Evolutionary conservation across 1,140 invertebrate genomes (phyloP), one percentile per base, ranked within the genome.

Genomic region (Apis mellifera): DNA sequence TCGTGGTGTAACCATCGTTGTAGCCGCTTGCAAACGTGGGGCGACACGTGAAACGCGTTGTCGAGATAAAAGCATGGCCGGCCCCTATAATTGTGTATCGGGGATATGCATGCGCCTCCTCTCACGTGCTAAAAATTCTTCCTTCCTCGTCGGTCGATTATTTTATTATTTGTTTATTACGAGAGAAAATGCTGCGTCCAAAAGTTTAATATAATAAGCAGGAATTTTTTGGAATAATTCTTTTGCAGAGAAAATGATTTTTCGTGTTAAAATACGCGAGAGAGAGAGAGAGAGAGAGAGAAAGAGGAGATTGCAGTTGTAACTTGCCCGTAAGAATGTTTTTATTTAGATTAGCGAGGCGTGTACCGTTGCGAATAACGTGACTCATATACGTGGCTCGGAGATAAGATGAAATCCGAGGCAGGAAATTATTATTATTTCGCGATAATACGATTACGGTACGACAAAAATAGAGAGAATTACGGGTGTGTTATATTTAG

Each of bases 351-450:
- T 72, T 81, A 84, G 50, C 72, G 74, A 52, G 83, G 71, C 74
- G 59, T 76, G 85, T 82, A 71, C 79, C 70, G 83, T 78, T 64
- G 64, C 75, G 83, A 78, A 71, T 69, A 42, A 50, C 62, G 69
- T 81, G 84, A 86, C 70, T 86, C 84, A 84, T n/a, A n/a, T n/a
- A n/a, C 15, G 21, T 42, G 32, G 5, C 26, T 48, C 50, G 2
- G 65, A 66, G 65, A 69, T 83, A 71, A 82, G 17, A n/a, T 52
- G 54, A 69, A 86, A 82, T 85, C 73, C 74, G 26, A 68, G 57
- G 64, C 78, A 82, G 69, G 83, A 42, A 74, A 85, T 85, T 85
- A 77, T 85, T 85, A 77, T 86, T 71, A 72, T 77, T 77, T 21
- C 60, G 7, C 17, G 52, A 55, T 76, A 85, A 82, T 86, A 86